Percentiles rank a stretch among this genome's conserved stretches.
Evolutionary conservation across 2,113 vertebrate genomes (phyloP).

Genomic region (Brachypteracias leptosomus): DNA sequence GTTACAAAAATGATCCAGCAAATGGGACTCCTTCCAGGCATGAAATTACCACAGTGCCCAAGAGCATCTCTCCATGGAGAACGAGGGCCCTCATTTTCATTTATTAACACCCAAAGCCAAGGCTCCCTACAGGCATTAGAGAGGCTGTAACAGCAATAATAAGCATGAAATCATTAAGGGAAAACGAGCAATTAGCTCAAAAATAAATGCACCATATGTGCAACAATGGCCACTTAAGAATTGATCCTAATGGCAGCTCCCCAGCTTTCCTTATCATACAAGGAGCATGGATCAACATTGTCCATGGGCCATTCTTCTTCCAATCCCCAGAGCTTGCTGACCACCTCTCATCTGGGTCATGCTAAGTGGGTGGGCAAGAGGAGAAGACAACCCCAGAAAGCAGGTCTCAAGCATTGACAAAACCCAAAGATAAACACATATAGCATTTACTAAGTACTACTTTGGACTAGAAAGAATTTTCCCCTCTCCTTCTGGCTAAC

Average conservation of each 20-base stretch:
- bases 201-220: background rate
- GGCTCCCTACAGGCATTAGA: background rate
- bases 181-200: background rate
- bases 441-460: background rate
- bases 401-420: background rate
- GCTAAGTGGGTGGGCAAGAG: background rate
- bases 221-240: background rate
- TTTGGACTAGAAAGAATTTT: background rate
- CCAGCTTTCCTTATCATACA: background rate
- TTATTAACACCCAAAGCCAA: background rate
- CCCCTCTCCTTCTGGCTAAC: background rate
- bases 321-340: background rate
- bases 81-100: background rate
- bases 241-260: background rate
- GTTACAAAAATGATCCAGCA: background rate
- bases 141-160: background rate
- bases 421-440: background rate
- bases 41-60: conserved; percentile 23
- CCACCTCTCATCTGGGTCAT: background rate
- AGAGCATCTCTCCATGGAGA: background rate
- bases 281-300: background rate
- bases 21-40: conserved; percentile 23
- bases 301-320: background rate
- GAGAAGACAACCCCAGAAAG: background rate
- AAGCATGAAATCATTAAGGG: background rate